A percentile compares a stretch with the other conserved stretches of the same genome.
These are phyloP conservation scores for Drosophila truncata DNA, from an alignment of 1,140 invertebrate genomes.

Conservation along the genomic window DNA sequence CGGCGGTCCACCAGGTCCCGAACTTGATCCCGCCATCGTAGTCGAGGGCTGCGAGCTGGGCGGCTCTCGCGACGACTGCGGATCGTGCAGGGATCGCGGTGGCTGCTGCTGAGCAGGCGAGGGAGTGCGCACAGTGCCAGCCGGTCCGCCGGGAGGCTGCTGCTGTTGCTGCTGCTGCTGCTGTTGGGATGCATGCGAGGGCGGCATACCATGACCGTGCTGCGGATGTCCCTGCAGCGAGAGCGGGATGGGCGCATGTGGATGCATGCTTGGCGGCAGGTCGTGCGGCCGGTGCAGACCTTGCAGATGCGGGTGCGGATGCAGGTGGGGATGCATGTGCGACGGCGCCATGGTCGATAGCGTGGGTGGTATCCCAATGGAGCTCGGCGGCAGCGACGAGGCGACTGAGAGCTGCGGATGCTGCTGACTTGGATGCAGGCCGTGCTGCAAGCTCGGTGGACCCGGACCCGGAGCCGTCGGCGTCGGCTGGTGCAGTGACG, in stretches of 20 bases:
- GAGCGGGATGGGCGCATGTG: slow-evolving; percentile 73
- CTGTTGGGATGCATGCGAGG: slow-evolving; percentile 83
- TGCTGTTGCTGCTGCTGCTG: slow-evolving; percentile 63
- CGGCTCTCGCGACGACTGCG: slow-evolving; percentile 59
- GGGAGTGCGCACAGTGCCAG: slow-evolving; percentile 81
- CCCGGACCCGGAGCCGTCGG: slow-evolving; percentile 38
- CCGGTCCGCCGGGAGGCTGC: slow-evolving; percentile 85
- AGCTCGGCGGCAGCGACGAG: slow-evolving; percentile 63
- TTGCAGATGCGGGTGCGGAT: slow-evolving; percentile 70
- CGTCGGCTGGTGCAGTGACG: slow-evolving; percentile 63
- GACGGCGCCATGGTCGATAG: slow-evolving; percentile 76
- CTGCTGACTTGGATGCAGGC: slow-evolving; percentile 60
- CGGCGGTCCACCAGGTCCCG: slow-evolving; percentile 46
- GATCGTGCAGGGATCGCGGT: slow-evolving; percentile 70
- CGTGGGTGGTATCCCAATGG: slow-evolving; percentile 63
- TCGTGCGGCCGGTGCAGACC: slow-evolving; percentile 77
- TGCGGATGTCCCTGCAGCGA: slow-evolving; percentile 75
- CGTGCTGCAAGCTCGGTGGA: slow-evolving; percentile 63
- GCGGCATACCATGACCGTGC: slow-evolving; percentile 64
- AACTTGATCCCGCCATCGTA: slow-evolving; percentile 47
- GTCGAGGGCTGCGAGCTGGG: slow-evolving; percentile 66
- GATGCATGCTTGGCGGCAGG: slow-evolving; percentile 74
- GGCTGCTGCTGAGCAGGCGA: slow-evolving; percentile 81
- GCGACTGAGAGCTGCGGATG: slow-evolving; percentile 69
- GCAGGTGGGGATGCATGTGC: slow-evolving; percentile 75